Conservation (phyloP, 2,113 vertebrate genomes). For the Hucho hucho region DNA sequence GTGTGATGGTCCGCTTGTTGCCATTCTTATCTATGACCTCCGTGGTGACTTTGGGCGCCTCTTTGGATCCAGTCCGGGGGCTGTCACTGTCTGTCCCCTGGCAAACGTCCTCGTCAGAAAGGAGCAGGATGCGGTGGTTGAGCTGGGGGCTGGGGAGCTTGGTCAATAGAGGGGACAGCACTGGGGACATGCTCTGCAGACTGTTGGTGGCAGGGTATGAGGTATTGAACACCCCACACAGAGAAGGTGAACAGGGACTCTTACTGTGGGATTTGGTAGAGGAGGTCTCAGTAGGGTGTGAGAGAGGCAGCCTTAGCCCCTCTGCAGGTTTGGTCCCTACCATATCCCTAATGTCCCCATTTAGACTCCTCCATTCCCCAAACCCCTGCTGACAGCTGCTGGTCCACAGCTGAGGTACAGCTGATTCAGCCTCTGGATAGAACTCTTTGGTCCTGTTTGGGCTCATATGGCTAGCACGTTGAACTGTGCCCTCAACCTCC, state of each 20-base stretch:
- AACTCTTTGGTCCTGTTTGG: not conserved
- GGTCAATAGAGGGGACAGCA: slow-evolving; percentile 78
- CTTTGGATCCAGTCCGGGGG: slow-evolving; percentile 35
- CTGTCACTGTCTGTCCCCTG: slow-evolving; percentile 25
- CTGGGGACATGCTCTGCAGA: slow-evolving; percentile 81
- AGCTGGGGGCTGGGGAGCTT: slow-evolving; percentile 78
- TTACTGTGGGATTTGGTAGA: slow-evolving; percentile 65
- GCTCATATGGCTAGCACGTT: slow-evolving; percentile 45
- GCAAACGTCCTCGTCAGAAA: slow-evolving; percentile 68
- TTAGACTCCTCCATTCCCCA: slow-evolving; percentile 68
- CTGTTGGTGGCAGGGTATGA: slow-evolving; percentile 75
- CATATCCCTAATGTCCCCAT: slow-evolving; percentile 21
- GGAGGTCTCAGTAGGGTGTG: slow-evolving; percentile 52
- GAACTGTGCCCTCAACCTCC: slow-evolving; percentile 61
- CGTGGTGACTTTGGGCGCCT: slow-evolving; percentile 46
- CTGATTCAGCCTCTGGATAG: not conserved
- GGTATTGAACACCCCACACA: slow-evolving; percentile 78
- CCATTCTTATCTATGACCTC: slow-evolving; percentile 72
- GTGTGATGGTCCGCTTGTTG: slow-evolving; percentile 64
- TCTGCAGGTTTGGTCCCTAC: slow-evolving; percentile 51
- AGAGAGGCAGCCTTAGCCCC: slow-evolving; percentile 65
- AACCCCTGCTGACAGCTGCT: slow-evolving; percentile 71
- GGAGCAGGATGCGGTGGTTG: slow-evolving; percentile 85
- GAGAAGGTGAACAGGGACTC: slow-evolving; percentile 72
- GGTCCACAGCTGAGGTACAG: slow-evolving; percentile 5